Evolutionary conservation across 2,113 vertebrate genomes (phyloP).

Genomic region (Haemorhous mexicanus): DNA sequence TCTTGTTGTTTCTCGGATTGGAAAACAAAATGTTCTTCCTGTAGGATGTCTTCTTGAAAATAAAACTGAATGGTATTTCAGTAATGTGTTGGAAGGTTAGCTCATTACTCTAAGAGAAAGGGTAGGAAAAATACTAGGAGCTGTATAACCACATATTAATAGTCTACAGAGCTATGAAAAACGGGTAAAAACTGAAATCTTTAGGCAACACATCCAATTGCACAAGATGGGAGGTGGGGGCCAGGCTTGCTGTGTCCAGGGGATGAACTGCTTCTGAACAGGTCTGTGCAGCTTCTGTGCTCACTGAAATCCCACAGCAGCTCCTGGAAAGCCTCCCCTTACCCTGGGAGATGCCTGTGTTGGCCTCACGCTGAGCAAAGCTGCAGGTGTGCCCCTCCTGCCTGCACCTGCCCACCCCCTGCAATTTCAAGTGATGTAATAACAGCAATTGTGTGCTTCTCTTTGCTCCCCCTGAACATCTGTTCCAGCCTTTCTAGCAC

Average conservation of each 20-base stretch:
- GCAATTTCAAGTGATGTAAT: neutral
- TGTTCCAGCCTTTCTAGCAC: neutral
- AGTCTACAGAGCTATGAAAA: neutral
- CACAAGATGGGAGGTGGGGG: rapidly evolving
- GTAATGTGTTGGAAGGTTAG: neutral
- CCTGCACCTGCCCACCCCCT: neutral
- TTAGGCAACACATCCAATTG: neutral
- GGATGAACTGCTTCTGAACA: rapidly evolving
- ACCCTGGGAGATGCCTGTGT: neutral
- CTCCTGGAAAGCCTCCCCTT: neutral
- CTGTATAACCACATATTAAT: neutral
- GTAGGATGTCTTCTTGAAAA: neutral
- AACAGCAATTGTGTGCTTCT: neutral
- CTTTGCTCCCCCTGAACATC: neutral
- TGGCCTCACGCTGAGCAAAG: neutral
- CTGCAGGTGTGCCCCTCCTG: neutral
- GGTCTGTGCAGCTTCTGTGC: neutral
- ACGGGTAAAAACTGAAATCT: neutral
- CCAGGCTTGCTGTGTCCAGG: neutral
- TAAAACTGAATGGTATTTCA: neutral
- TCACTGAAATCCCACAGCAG: neutral
- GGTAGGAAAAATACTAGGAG: neutral
- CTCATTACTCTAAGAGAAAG: neutral
- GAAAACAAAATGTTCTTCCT: neutral
- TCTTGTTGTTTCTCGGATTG: neutral